Evolutionary conservation across 2,888 invertebrate species (phyloP).

Genomic region (Lepidocyrtinus sp.): DNA sequence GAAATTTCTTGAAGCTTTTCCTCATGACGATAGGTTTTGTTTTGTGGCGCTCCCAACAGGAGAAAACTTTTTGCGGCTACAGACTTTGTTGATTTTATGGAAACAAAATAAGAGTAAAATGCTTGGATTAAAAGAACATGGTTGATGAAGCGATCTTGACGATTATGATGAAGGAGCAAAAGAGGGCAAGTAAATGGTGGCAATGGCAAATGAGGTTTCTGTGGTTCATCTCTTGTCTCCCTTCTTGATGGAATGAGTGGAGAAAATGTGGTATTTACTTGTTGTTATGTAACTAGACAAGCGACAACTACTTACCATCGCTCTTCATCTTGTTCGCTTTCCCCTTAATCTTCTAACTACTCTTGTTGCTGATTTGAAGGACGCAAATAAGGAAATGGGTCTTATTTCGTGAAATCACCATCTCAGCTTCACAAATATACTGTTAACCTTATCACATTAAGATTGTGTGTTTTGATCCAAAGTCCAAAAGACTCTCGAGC

Average conservation of each 20-base stretch:
- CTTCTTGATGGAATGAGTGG: not conserved
- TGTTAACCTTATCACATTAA: too few relatives aligned
- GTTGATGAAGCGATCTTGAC: not conserved
- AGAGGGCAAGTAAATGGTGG: constrained; percentile 22
- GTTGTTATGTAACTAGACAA: constrained; percentile 58
- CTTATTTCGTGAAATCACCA: too few relatives aligned
- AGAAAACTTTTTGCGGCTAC: too few relatives aligned
- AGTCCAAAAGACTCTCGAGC: too few relatives aligned
- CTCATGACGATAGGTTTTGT: too few relatives aligned
- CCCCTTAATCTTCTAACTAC: constrained; percentile 22
- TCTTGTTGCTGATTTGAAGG: constrained; percentile 40
- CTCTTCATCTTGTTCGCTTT: constrained; percentile 34
- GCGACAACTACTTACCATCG: constrained; percentile 47
- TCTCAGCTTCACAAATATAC: constrained; percentile 37
- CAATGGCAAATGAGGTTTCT: constrained; percentile 47
- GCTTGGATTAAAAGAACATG: too few relatives aligned
- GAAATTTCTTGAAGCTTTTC: too few relatives aligned
- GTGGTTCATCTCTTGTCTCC: constrained; percentile 52
- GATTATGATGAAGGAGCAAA: not conserved
- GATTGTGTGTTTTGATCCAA: too few relatives aligned
- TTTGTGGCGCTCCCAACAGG: too few relatives aligned
- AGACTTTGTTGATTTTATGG: too few relatives aligned
- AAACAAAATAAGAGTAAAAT: not conserved
- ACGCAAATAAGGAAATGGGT: constrained; percentile 69
- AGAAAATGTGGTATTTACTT: constrained; percentile 18